Evolutionary conservation across 2,797 vertebrate genomes (phyloP), one percentile per base, ranked within the genome.

Genomic region (Anguilla marmorata): DNA sequence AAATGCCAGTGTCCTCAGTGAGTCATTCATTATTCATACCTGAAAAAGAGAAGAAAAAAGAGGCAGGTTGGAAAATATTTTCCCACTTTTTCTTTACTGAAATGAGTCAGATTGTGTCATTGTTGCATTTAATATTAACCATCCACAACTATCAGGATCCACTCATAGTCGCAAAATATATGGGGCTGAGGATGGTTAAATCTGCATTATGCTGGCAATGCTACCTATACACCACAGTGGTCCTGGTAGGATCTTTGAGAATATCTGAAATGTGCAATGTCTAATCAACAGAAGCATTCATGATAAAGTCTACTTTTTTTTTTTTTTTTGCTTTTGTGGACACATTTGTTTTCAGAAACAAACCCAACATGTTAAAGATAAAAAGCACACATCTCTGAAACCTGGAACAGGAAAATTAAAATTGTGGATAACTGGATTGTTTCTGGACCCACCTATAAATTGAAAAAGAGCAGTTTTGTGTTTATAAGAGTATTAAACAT

Each of bases 1-100:
- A 95, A 93, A 93, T 95, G 92, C 94, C 95, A 95, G 90, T 93
- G 94, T 95, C 93, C 93, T 95, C 94, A 93, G 94, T 93, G 92
- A 94, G 95, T 95, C 91, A 93, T 93, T 96, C 95, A 96, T 96
- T 96, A 96, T 96, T 96, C 94, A 95, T 93, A 95, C 93, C 91
- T 50, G 90, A 87, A 63, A 45, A 80, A 56, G 24, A 95, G 95
- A 94, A 93, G 93, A 88, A 94, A 0, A 94, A 95, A 93, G 91
- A 93, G 93, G 92, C 87, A 76, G 93, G 93, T 92, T 93, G 93
- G 87, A 93, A 91, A 79, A 7, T 66, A 86, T 7, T 9, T 84
- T 88, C 89, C 69, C 69, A 0, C 72, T 87, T 87, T 85, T 89
- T 85, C 85, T 93, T 48, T 21, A 80, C 87, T 94, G 91, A 93